Percentiles rank a stretch among this genome's conserved stretches.
These are phyloP conservation scores for Agrilus mali DNA, from an alignment of 2,888 invertebrate genomes.

Conservation along the genomic window DNA sequence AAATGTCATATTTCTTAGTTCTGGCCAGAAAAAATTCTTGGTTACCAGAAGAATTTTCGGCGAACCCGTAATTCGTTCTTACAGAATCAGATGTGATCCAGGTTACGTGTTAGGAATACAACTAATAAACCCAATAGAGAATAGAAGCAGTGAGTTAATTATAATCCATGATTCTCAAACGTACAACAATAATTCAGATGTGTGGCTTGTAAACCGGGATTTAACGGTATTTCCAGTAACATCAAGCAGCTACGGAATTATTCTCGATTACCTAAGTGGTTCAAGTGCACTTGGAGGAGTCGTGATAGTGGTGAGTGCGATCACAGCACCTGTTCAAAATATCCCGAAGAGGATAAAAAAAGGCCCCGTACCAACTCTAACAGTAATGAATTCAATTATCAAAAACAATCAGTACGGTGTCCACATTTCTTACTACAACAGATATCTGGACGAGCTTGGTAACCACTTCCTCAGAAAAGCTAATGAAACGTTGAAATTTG, in stretches of 20 bases:
- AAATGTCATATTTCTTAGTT: slow-evolving; percentile 46
- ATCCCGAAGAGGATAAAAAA: slow-evolving; percentile 59
- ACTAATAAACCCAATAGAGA: slow-evolving; percentile 80
- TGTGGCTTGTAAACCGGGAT: slow-evolving; percentile 74
- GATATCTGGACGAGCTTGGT: slow-evolving; percentile 73
- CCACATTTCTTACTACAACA: slow-evolving; percentile 75
- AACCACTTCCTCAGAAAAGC: slow-evolving; percentile 78
- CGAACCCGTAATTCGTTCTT: slow-evolving; percentile 43
- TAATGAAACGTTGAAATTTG: slow-evolving; percentile 73
- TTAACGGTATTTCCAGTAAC: slow-evolving; percentile 82
- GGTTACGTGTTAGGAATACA: slow-evolving; percentile 82
- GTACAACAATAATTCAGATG: slow-evolving; percentile 47
- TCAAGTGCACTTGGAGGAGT: slow-evolving; percentile 66
- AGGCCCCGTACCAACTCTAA: slow-evolving; percentile 68
- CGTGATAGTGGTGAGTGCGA: slow-evolving; percentile 63
- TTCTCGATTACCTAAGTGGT: slow-evolving; percentile 72
- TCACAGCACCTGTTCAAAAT: slow-evolving; percentile 61
- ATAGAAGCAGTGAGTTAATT: slow-evolving; percentile 75
- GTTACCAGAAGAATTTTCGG: slow-evolving; percentile 55
- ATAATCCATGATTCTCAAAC: slow-evolving; percentile 64
- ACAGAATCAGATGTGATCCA: slow-evolving; percentile 58
- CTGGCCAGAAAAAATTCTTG: slow-evolving; percentile 67
- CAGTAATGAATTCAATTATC: slow-evolving; percentile 59
- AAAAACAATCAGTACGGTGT: slow-evolving; percentile 72
- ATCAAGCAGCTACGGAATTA: slow-evolving; percentile 69